Percentiles rank a stretch among this genome's conserved stretches.
Evolutionary conservation across 2,888 invertebrate species (phyloP).

Genomic region (Stenodema calcarata): DNA sequence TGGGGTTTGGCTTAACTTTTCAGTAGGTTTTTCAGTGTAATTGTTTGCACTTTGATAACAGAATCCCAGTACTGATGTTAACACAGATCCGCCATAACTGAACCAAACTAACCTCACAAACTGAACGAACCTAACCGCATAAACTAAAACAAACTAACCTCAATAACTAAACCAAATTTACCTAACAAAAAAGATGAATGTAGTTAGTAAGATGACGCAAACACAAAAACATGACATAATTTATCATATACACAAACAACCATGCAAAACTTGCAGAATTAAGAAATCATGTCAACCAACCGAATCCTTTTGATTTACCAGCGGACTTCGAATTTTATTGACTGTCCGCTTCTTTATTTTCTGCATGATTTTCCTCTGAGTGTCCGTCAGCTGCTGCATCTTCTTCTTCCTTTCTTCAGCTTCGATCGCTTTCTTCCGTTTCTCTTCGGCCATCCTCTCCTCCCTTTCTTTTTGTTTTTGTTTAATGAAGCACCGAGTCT

Average conservation of each 20-base stretch:
- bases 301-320: neutral
- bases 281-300: neutral
- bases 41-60: too few species aligned
- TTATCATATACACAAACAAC: neutral
- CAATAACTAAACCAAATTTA: too few species aligned
- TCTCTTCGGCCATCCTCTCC: conserved; percentile 33
- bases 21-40: too few species aligned
- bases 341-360: conserved; percentile 41
- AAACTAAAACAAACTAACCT: too few species aligned
- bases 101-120: too few species aligned
- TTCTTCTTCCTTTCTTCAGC: conserved; percentile 39
- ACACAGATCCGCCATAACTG: too few species aligned
- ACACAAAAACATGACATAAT: too few species aligned
- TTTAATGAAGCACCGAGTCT: conserved; percentile 37
- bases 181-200: too few species aligned
- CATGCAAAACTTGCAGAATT: neutral
- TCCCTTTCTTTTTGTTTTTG: conserved; percentile 49
- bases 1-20: too few species aligned
- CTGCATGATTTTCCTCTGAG: conserved; percentile 41
- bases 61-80: too few species aligned
- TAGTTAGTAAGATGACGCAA: too few species aligned
- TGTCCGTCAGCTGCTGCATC: conserved; percentile 32
- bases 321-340: conserved; percentile 7
- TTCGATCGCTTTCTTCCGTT: conserved; percentile 33
- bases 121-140: too few species aligned